These are phyloP conservation scores for Drosophila aff. DNA, from an alignment of 1,140 invertebrate genomes.

Conservation along the genomic window DNA sequence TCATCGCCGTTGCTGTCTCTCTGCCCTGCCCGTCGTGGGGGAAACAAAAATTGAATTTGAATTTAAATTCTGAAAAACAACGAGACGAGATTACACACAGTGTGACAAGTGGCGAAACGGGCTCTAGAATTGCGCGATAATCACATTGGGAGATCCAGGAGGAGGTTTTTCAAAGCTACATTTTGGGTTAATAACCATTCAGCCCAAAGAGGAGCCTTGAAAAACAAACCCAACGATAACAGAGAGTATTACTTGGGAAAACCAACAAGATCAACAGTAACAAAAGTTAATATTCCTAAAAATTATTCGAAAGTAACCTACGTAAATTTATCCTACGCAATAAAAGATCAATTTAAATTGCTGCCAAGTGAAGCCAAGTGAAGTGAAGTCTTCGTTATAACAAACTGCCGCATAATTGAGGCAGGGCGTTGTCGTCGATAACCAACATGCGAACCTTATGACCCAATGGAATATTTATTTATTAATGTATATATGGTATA, in stretches of 20 bases:
- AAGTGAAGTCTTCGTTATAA: slow-evolving; percentile 1
- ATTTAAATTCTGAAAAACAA: slow-evolving; percentile 20
- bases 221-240: neutral
- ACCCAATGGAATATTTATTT: slow-evolving; percentile 46
- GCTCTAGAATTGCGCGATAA: neutral
- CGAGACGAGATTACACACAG: slow-evolving; percentile 30
- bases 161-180: neutral
- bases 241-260: slow-evolving; percentile 13
- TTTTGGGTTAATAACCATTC: neutral
- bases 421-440: slow-evolving; percentile 39
- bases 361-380: slow-evolving; percentile 10
- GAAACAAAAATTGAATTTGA: slow-evolving; percentile 20
- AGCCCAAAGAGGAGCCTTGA: neutral
- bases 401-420: slow-evolving; percentile 36
- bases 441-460: slow-evolving; percentile 42
- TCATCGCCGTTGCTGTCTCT: neutral
- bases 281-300: slow-evolving; percentile 11
- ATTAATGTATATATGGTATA: slow-evolving; percentile 16
- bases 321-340: neutral
- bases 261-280: slow-evolving; percentile 16
- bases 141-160: neutral
- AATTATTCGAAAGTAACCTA: neutral
- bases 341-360: neutral
- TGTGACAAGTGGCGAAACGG: slow-evolving; percentile 29
- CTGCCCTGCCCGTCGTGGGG: neutral